These are phyloP conservation scores for Carterocephalus palaemon DNA, from an alignment of 2,888 invertebrate genomes.

Conservation along the genomic window DNA sequence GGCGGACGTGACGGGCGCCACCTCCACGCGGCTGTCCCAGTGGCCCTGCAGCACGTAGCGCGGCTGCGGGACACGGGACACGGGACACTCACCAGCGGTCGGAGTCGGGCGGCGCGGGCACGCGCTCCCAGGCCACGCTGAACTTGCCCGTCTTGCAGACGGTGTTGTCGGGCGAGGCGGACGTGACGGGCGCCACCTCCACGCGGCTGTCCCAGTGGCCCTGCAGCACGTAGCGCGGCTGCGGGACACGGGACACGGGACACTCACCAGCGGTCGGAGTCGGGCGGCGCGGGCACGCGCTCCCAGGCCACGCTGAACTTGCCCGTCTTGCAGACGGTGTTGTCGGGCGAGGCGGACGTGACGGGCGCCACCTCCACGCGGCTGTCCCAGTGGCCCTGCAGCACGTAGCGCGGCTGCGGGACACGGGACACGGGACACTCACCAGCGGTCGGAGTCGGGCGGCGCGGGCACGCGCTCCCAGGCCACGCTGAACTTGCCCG, in stretches of 20 bases:
- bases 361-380: constrained; percentile 97
- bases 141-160: constrained; percentile 96
- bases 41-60: constrained; percentile 90
- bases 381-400: constrained; percentile 95
- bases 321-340: constrained; percentile 95
- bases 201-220: constrained; percentile 98
- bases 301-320: constrained; percentile 92
- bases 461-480: no score
- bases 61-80: constrained; percentile 80
- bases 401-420: constrained; percentile 85
- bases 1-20: constrained; percentile 90
- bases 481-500: no score
- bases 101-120: constrained; percentile 82
- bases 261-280: no score
- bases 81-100: no score
- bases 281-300: constrained; percentile 84
- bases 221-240: constrained; percentile 87
- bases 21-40: constrained; percentile 98
- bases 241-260: no score
- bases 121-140: constrained; percentile 91
- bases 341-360: constrained; percentile 83
- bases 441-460: no score
- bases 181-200: constrained; percentile 94
- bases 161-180: constrained; percentile 86
- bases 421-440: no score